Percentiles rank a stretch among this genome's conserved stretches.
phyloP scores from a whole-genome alignment of 2,888 invertebrate species.

The Pycnomerus fuliginosus region DNA sequence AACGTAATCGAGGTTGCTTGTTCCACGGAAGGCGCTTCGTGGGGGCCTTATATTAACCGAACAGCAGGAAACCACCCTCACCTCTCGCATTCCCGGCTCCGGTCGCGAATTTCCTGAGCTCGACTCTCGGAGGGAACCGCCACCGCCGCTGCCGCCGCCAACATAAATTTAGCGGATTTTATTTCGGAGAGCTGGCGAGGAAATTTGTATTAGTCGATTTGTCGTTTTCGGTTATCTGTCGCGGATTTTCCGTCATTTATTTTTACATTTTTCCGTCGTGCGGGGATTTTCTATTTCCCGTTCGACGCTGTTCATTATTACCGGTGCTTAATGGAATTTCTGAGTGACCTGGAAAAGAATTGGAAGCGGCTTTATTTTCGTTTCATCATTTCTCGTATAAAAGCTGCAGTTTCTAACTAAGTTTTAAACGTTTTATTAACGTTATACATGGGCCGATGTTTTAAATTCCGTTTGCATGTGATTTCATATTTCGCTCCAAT shows the following conservation, averaged over 20 bases:
- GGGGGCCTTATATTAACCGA: constrained; percentile 26
- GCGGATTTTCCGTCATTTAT: constrained; percentile 38
- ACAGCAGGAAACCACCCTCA: constrained; percentile 41
- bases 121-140: constrained; percentile 16
- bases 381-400: too few relatives aligned
- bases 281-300: constrained; percentile 25
- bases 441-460: too few relatives aligned
- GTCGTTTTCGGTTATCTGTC: constrained; percentile 39
- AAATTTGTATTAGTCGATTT: constrained; percentile 46
- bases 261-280: constrained; percentile 44
- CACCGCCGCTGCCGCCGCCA: constrained; percentile 7
- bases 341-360: too few relatives aligned
- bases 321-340: constrained; percentile 24
- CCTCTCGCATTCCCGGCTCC: constrained; percentile 40
- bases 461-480: too few relatives aligned
- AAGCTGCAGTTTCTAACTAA: too few relatives aligned
- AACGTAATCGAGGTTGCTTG: too few relatives aligned
- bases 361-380: too few relatives aligned
- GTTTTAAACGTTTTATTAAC: too few relatives aligned
- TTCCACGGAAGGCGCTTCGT: constrained; percentile 22
- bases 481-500: too few relatives aligned
- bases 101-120: constrained; percentile 43
- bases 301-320: constrained; percentile 22
- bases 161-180: constrained; percentile 37
- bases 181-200: constrained; percentile 34